phyloP scores from a whole-genome alignment of 2,888 invertebrate genomes.

The Xestia c-nigrum region DNA sequence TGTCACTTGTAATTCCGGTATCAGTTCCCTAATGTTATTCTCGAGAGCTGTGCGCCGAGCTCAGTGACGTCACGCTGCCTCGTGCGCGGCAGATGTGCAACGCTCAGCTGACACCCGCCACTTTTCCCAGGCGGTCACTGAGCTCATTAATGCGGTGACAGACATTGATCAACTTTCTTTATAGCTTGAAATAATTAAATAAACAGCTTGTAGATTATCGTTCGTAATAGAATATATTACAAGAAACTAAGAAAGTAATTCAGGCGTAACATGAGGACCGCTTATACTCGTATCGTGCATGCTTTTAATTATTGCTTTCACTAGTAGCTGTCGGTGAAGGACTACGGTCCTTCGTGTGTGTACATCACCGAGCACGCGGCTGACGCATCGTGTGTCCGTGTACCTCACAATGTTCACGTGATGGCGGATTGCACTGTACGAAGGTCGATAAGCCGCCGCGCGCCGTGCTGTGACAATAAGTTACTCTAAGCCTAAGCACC shows the following conservation, averaged over 20 bases:
- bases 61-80: constrained; percentile 45
- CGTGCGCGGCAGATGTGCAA: constrained; percentile 24
- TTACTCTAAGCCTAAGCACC: constrained; percentile 31
- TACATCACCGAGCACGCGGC: neutral
- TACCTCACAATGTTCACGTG: neutral
- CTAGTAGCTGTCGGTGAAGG: constrained; percentile 12
- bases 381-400: neutral
- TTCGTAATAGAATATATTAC: neutral
- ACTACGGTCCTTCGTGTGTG: neutral
- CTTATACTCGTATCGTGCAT: constrained; percentile 46
- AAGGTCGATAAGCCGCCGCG: constrained; percentile 24
- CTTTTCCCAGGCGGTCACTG: neutral
- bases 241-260: neutral
- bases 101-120: constrained; percentile 3
- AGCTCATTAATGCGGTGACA: neutral
- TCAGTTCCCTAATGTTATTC: neutral
- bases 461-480: constrained; percentile 12
- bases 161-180: constrained; percentile 8
- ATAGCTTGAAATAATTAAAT: neutral
- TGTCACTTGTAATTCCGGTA: constrained; percentile 7
- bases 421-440: neutral
- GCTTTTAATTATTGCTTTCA: constrained; percentile 45
- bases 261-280: constrained; percentile 43
- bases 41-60: neutral
- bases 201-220: constrained; percentile 6